Evolutionary conservation across 2,113 vertebrate genomes (phyloP), one percentile per base, ranked within the genome.

Genomic region (Chaetodon trifascialis): DNA sequence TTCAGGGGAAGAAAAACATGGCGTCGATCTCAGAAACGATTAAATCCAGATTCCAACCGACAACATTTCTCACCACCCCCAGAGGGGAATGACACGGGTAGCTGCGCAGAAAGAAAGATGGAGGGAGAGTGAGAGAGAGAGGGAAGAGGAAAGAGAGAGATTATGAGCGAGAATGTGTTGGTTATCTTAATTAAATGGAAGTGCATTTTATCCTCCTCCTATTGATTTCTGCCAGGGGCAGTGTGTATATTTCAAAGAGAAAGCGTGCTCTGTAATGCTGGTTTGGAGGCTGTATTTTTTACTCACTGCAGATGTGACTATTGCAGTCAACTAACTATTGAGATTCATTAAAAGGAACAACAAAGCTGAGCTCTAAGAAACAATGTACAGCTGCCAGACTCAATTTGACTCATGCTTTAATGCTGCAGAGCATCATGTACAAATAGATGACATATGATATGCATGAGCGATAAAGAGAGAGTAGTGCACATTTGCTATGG

Each of bases 121-220:
- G 79, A 75, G 71, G 49, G 75, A 73, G 70, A 78, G 76, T 64
- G 70, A 40, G 76, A 67, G 70, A 67, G 70, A 40, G 83, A 80
- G 70, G 62, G 59, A 77, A 62, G 58, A 73, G 73, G 66, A 76
- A 56, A 74, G 67, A 68, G 46, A 70, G 84, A 89, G 88, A 92
- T 94, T 90, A 91, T 82, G 79, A 84, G 79, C 46, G 59, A 88
- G 81, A 91, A 83, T 89, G 89, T 84, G 86, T 62, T 80, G 87
- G 82, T 94, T 93, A 94, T 94, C 94, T 92, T 94, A 93, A 95
- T 94, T 93, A 94, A 95, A 95, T 93, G 93, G 85, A 91, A 89
- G 86, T 92, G 83, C 68, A 79, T 92, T 89, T 91, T 70, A 77
- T 88, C 88, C 80, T 90, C 84, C 87, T 89, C 70, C 87, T 91